Evolutionary conservation across 2,113 vertebrate genomes (phyloP), one percentile per base, ranked within the genome.

Genomic region (Zeus faber): DNA sequence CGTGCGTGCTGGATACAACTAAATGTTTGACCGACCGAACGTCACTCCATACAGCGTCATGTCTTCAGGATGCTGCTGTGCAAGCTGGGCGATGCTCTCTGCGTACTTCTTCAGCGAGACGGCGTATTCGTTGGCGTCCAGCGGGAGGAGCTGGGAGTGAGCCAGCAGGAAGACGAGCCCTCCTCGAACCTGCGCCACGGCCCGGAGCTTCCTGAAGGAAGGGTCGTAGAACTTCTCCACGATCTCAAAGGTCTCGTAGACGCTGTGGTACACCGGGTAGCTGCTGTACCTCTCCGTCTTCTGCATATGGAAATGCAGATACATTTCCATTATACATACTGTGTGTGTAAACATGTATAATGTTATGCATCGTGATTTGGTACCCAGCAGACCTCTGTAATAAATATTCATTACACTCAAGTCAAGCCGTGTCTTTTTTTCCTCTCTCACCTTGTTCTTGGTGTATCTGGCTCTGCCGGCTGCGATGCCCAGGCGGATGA

Each of bases 171-270:
- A 94, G 49, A 93, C 66, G 45, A 99, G 67, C 9, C 87, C 89
- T 1, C 88, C 95, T 77, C 97, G 85, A 60, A 99, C 81, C 29
- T 91, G 92, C 6, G 94, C 91, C 72, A 97, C 88, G 0, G 92
- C 78, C 5, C 87, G 87, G 29, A 95, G 91, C 27, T 91, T 91
- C 49, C 72, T 89, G 83, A 98, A 99, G 5, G 84, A 72, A 0
- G 94, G 93, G 65, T 99, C 96, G 2, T 98, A 99, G 77, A 94
- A 97, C 8, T 61, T 85, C 53, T 95, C 88, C 74, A 99, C 95
- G 46, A 98, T 47, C 73, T 99, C 95, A 45, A 93, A 99, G 0
- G 95, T 98, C 80, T 99, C 97, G 1, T 97, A 97, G 18, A 92
- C 87, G 1, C 92, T 99, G 81, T 99, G 97, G 65, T 99, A 99